Conservation (phyloP, 2,888 invertebrate genomes). For the Aspidiotus rigidus region DNA sequence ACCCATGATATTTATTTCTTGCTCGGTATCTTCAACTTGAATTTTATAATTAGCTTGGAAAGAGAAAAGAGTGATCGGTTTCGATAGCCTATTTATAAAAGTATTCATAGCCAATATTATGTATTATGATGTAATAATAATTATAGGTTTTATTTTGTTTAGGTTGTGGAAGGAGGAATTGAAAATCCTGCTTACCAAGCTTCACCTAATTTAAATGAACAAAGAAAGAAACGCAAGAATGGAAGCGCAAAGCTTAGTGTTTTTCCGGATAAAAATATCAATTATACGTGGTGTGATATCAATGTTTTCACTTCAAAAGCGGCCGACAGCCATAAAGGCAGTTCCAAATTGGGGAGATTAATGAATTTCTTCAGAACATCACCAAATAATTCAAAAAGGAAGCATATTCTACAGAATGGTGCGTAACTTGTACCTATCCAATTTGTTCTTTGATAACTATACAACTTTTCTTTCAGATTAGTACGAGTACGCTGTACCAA, state of each 20-base stretch:
- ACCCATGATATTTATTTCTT: too few relatives aligned
- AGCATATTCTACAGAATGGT: constrained; percentile 69
- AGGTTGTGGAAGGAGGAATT: too few relatives aligned
- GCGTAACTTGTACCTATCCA: constrained; percentile 37
- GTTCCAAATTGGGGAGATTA: constrained; percentile 21
- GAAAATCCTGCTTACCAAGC: too few relatives aligned
- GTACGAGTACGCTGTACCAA: not conserved
- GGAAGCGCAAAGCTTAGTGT: constrained; percentile 18
- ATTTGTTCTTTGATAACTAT: not conserved
- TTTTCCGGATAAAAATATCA: constrained; percentile 38
- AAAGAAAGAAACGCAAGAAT: constrained; percentile 6
- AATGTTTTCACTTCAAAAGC: constrained; percentile 60
- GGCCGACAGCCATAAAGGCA: constrained; percentile 43
- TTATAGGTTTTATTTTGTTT: too few relatives aligned
- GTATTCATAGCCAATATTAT: too few relatives aligned
- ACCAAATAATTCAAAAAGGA: constrained; percentile 43
- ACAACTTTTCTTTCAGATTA: not conserved
- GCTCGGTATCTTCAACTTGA: too few relatives aligned
- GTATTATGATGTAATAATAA: too few relatives aligned
- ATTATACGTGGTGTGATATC: constrained; percentile 67
- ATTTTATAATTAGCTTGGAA: too few relatives aligned
- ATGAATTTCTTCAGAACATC: constrained; percentile 16
- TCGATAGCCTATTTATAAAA: too few relatives aligned
- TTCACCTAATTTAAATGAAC: not conserved
- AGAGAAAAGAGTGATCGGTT: too few relatives aligned